Evolutionary conservation across 1,140 invertebrate genomes (phyloP).

Genomic region (Cecropterus lyciades): DNA sequence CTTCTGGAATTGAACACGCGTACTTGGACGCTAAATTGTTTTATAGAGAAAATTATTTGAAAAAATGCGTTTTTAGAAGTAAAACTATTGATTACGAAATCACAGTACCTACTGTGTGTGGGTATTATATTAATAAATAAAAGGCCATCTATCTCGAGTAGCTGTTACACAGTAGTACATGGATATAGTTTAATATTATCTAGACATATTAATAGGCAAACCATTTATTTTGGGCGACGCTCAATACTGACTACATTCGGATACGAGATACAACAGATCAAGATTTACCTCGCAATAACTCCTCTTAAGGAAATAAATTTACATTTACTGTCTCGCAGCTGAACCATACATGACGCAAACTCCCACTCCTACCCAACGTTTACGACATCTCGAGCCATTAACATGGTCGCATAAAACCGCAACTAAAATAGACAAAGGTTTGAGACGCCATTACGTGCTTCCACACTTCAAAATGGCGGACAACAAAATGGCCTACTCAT

Average conservation of each 20-base stretch:
- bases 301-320: constrained; percentile 30
- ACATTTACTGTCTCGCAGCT: constrained; percentile 25
- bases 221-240: no score
- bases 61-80: no score
- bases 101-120: no score
- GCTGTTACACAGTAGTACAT: no score
- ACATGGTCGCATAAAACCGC: constrained; percentile 30
- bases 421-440: constrained; percentile 33
- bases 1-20: no score
- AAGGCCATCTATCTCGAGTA: no score
- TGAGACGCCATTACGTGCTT: constrained; percentile 31
- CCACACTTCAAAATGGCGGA: constrained; percentile 33
- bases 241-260: background rate
- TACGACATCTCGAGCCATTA: constrained; percentile 29
- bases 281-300: constrained; percentile 26
- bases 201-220: no score
- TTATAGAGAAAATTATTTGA: no score
- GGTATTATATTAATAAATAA: no score
- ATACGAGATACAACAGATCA: constrained; percentile 14
- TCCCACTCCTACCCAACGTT: constrained; percentile 11
- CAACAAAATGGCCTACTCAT: constrained; percentile 39
- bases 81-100: no score
- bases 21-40: no score
- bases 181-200: no score
- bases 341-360: constrained; percentile 28